Evolutionary conservation across 2,113 vertebrate species (phyloP), one percentile per base, ranked within the genome.

Genomic region (Phrynosoma platyrhinos): DNA sequence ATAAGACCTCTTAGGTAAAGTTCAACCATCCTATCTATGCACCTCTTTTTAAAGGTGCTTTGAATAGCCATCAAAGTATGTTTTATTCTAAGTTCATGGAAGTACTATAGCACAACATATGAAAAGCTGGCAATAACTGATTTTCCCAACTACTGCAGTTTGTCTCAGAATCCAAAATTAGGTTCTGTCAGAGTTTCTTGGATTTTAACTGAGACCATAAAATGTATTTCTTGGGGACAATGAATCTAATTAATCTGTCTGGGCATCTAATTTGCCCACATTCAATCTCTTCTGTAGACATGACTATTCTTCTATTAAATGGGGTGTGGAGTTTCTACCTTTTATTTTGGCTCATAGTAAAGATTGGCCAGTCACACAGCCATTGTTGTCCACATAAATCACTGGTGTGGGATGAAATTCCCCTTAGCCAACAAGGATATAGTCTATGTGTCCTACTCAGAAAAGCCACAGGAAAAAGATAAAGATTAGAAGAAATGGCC

Each of bases 141-240:
- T 69, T 86, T 52, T 69, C 30, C 62, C 47, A 79, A 52, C 21
- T 69, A n/a, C 23, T 53, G 42, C 27, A 18, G 16, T 85, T 77
- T 85, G 36, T 55, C 25, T 85, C 55, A 21, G 36, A 27, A 77
- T 85, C 21, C 20, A 85, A n/a, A 20, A 53, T 83, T 53, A 83
- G 42, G 53, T 83, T 9, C 30, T 12, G 13, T 42, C 30, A 52
- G 27, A 84, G 25, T 84, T 40, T 75, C 83, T 58, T 58, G 52
- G 21, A 72, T n/a, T 55, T 75, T 75, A 84, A 75, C 75, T 84
- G 71, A 75, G 47, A 32, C 40, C 53, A 75, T 32, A 83, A 53
- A 10, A 75, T 58, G 52, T 84, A 84, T 53, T 80, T 72, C 74
- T 36, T 18, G n/a, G 42, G 25, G 36, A 84, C 2, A 25, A 52